Evolutionary conservation across 2,797 vertebrate species (phyloP).

Genomic region (Epinephelus awoara): DNA sequence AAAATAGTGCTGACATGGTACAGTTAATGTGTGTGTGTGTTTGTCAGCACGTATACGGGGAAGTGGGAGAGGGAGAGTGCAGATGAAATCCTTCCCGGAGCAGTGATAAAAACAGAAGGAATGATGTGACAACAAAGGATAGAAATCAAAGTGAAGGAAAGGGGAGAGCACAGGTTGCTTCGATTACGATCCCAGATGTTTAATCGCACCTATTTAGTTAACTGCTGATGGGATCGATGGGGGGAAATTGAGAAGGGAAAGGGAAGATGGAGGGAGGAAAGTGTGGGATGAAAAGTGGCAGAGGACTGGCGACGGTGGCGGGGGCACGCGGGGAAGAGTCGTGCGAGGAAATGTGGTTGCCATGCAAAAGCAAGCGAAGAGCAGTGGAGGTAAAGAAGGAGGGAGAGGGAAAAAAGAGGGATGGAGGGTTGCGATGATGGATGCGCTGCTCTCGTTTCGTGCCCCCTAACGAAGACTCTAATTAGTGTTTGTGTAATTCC

Average conservation of each 20-base stretch:
- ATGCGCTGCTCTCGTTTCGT: conserved; percentile 86
- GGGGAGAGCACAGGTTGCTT: conserved; percentile 41
- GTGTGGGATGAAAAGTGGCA: conserved; percentile 34
- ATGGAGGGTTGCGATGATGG: conserved; percentile 84
- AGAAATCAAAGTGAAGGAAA: conserved; percentile 48
- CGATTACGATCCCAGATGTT: conserved; percentile 61
- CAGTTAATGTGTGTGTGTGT: conserved; percentile 59
- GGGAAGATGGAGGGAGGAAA: conserved; percentile 23
- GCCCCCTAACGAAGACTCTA: conserved; percentile 91
- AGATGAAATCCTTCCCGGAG: conserved; percentile 59
- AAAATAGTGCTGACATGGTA: conserved; percentile 77
- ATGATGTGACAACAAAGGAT: conserved; percentile 39
- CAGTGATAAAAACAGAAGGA: conserved; percentile 50
- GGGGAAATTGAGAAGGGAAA: conserved; percentile 46
- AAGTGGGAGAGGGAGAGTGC: conserved; percentile 37
- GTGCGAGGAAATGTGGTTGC: conserved; percentile 62
- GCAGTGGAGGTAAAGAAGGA: conserved; percentile 44
- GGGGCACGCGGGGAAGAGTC: conserved; percentile 29
- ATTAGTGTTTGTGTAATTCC: conserved; percentile 92
- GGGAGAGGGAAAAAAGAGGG: conserved; percentile 62
- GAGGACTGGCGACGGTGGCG: conserved; percentile 15
- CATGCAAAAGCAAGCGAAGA: conserved; percentile 55
- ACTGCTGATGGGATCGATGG: conserved; percentile 66
- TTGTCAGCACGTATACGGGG: conserved; percentile 61
- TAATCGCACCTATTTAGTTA: conserved; percentile 66